Evolutionary conservation across 2,797 vertebrate species (phyloP).

Genomic region (Picus viridis): DNA sequence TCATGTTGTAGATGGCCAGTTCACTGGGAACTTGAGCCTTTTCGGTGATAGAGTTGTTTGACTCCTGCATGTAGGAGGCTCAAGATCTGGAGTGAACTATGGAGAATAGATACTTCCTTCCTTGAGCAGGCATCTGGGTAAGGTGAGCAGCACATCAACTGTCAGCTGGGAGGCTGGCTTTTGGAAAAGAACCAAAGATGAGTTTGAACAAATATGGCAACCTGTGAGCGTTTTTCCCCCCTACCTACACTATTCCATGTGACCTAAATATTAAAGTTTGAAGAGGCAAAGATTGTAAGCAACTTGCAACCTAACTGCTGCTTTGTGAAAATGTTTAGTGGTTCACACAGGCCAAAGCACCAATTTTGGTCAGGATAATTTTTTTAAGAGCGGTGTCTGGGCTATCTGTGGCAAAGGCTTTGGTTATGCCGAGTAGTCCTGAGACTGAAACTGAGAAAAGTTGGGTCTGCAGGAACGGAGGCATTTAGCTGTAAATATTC

Average conservation of each 20-base stretch:
- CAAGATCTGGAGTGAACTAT: background rate
- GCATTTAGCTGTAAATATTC: slow-evolving; percentile 68
- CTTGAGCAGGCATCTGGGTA: background rate
- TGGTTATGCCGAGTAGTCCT: slow-evolving; percentile 75
- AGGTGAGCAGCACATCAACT: background rate
- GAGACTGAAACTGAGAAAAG: slow-evolving; percentile 74
- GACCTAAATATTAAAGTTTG: slow-evolving; percentile 82
- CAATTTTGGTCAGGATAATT: slow-evolving; percentile 75
- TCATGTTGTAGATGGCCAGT: background rate
- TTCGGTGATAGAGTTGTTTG: background rate
- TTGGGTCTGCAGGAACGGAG: slow-evolving; percentile 65
- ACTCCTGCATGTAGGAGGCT: background rate
- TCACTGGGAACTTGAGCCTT: background rate
- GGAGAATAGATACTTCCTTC: background rate
- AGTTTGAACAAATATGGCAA: background rate
- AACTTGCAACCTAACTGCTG: slow-evolving; percentile 45
- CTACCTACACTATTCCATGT: slow-evolving; percentile 16
- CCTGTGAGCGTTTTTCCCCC: slow-evolving; percentile 32
- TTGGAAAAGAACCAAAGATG: background rate
- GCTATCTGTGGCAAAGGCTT: slow-evolving; percentile 82
- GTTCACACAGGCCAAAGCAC: slow-evolving; percentile 60
- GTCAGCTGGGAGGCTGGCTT: background rate
- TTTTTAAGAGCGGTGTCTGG: slow-evolving; percentile 81
- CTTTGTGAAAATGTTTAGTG: slow-evolving; percentile 65
- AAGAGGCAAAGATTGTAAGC: slow-evolving; percentile 73